Conservation (phyloP, 1,140 invertebrate species). For the Artemia franciscana region DNA sequence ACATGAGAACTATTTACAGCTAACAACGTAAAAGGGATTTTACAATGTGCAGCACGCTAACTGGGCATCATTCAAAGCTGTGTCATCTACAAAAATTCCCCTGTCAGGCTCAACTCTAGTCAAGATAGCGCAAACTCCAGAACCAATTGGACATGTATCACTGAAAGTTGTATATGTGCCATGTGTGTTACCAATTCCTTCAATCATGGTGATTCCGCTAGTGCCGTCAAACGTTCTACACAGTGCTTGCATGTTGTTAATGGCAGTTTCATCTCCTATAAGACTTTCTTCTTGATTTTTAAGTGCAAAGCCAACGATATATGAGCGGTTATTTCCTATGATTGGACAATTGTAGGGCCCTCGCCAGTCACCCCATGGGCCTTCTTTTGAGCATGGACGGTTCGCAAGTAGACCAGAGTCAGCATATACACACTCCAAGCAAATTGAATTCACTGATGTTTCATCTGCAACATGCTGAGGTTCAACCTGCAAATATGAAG, state of each 20-base stretch:
- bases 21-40: too few species aligned
- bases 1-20: too few species aligned
- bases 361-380: not conserved
- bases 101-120: not conserved
- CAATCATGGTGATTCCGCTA: not conserved
- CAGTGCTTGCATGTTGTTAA: not conserved
- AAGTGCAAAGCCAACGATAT: not conserved
- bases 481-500: not conserved
- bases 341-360: not conserved
- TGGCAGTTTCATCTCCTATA: not conserved
- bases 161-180: not conserved
- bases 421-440: not conserved
- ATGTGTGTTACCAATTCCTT: not conserved
- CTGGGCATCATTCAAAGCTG: not conserved
- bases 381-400: not conserved
- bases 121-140: not conserved
- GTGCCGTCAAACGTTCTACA: not conserved
- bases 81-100: not conserved
- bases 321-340: not conserved
- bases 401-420: not conserved
- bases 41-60: not conserved
- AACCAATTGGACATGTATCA: not conserved
- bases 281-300: not conserved
- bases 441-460: not conserved
- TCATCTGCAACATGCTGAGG: not conserved